A percentile compares a stretch with the other conserved stretches of the same genome.
phyloP scores from a whole-genome alignment of 2,113 vertebrate genomes.

The Phyllostomus discolor region DNA sequence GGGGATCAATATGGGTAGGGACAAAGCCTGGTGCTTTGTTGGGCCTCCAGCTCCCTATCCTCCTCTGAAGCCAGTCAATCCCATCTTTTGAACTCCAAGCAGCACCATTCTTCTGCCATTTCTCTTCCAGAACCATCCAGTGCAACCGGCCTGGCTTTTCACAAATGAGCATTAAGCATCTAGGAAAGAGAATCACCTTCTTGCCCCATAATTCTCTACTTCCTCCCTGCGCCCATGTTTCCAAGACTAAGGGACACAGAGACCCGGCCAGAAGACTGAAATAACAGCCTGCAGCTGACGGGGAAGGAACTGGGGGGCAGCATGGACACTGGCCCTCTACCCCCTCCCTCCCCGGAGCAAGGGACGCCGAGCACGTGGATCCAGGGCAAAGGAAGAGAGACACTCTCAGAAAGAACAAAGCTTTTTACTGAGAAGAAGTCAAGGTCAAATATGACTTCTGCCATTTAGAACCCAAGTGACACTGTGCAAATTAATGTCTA shows the following conservation, averaged over 20 bases:
- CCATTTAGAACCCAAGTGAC: neutral
- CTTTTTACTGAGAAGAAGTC: neutral
- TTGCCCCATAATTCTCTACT: neutral
- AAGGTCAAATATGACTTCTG: neutral
- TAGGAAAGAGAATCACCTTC: neutral
- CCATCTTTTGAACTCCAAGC: neutral
- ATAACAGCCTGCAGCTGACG: neutral
- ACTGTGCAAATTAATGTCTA: neutral
- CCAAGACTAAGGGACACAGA: neutral
- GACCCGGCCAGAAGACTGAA: neutral
- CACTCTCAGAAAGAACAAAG: neutral
- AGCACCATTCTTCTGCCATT: neutral
- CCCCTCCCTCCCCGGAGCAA: accelerated
- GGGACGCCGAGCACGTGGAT: accelerated
- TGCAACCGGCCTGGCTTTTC: neutral
- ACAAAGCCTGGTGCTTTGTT: neutral
- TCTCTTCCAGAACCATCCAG: neutral
- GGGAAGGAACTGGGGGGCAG: neutral
- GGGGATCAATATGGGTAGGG: neutral
- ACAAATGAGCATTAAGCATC: neutral
- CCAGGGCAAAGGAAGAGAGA: neutral
- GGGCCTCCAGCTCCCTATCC: neutral
- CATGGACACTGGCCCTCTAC: neutral
- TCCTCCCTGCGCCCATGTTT: neutral
- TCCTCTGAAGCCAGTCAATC: neutral